Evolutionary conservation across 2,797 vertebrate species (phyloP).

Genomic region (Lepilemur septentrionalis): DNA sequence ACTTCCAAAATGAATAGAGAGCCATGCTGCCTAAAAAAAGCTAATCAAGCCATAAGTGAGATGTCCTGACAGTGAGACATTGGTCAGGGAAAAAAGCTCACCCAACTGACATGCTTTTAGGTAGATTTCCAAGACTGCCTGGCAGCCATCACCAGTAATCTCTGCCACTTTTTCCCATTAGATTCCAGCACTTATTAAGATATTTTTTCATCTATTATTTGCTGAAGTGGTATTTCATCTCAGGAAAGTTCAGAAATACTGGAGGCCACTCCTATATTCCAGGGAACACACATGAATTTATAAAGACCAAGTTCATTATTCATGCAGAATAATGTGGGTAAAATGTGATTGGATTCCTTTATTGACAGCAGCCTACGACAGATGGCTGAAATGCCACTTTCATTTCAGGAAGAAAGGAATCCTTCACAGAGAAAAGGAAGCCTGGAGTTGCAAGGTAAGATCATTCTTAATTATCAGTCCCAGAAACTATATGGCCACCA

Average conservation of each 20-base stretch:
- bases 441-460: conserved; percentile 45
- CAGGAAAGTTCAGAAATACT: conserved; percentile 15
- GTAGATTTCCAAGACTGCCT: background rate
- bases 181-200: background rate
- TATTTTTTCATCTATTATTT: background rate
- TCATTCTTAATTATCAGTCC: conserved; percentile 37
- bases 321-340: background rate
- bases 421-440: conserved; percentile 29
- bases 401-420: conserved; percentile 63
- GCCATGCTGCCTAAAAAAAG: background rate
- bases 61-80: conserved; percentile 24
- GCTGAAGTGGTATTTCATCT: conserved; percentile 3
- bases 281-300: conserved; percentile 24
- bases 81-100: background rate
- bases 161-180: background rate
- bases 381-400: conserved; percentile 68
- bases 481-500: background rate
- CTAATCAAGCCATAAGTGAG: conserved; percentile 50
- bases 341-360: conserved; percentile 58
- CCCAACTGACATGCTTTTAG: conserved; percentile 8
- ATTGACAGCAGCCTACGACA: conserved; percentile 47
- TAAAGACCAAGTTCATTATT: conserved; percentile 38
- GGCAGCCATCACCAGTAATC: background rate
- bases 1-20: conserved; percentile 43
- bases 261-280: background rate